Conservation (phyloP, 2,888 invertebrate genomes). For the Lampropteryx suffumata region DNA sequence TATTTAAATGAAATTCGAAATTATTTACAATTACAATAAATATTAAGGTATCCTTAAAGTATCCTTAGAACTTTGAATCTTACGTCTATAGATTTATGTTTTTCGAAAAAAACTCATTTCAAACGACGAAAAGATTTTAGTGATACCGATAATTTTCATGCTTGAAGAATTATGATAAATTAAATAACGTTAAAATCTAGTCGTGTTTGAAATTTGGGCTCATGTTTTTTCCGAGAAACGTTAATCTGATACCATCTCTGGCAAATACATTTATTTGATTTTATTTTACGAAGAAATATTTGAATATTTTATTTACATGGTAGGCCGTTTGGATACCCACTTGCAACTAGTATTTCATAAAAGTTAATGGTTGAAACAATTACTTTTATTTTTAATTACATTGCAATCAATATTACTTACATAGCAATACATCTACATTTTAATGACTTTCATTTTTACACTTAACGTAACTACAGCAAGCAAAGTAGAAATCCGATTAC, state of each 20-base stretch:
- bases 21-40: constrained; percentile 13
- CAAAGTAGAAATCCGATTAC: constrained; percentile 31
- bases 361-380: neutral
- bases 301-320: constrained; percentile 13
- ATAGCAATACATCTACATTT: too few species aligned
- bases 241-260: constrained; percentile 34
- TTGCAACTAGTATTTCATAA: neutral
- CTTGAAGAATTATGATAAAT: too few species aligned
- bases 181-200: constrained; percentile 14
- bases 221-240: constrained; percentile 57
- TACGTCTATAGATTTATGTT: constrained; percentile 8
- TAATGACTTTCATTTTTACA: neutral
- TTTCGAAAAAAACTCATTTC: constrained; percentile 33
- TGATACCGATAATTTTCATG: too few species aligned
- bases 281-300: too few species aligned
- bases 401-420: too few species aligned
- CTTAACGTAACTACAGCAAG: constrained; percentile 40
- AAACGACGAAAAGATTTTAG: constrained; percentile 27
- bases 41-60: too few species aligned
- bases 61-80: neutral
- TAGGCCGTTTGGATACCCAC: constrained; percentile 55
- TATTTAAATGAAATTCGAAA: constrained; percentile 7
- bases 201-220: constrained; percentile 70
- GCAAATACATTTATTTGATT: too few species aligned
- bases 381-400: too few species aligned